Base-by-base conservation (phyloP, 2,113 vertebrate species). In the Ammodytes marinus region DNA sequence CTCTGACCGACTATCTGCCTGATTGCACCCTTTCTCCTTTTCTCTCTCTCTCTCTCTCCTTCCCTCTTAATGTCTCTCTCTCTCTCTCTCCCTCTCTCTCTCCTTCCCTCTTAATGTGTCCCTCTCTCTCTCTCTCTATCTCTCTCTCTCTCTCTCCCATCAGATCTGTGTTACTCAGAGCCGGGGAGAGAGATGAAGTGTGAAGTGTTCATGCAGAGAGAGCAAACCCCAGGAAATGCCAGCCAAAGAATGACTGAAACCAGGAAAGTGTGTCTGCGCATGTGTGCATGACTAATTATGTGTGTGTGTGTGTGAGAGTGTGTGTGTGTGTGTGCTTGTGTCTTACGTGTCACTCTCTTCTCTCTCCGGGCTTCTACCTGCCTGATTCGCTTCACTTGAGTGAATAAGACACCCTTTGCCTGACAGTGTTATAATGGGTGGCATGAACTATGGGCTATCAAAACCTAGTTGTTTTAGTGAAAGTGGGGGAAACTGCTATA, bases 131-230 rank as follows among this genome's bases (percentile, higher is more conserved):
- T 17, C 49, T 13, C 37, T 17, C 63, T 43, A 68, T 57, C 42
- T 57, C 39, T 71, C 40, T 27, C 27, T 80, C 63, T 19, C 79
- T 69, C 69, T 79, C 72, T 53, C 72, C 73, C 82, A 84, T 91
- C 87, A 87, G 87, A 92, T 93, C 92, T 55, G 84, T 88, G 88
- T 69, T 89, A 77, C 87, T 85, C 84, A 72, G 74, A 86, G 86
- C 47, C 65, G 59, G 71, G 43, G 73, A 86, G 61, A 77, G 84
- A 86, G 86, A 27, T 27, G 86, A 91, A 86, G 90, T 89, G 89
- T 87, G 86, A 91, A 91, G 90, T 91, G 84, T 89, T 89, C 82
- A 74, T 52, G 83, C 73, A 85, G 83, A 45, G 87, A 84, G 78
- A 90, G 88, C 79, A 84, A 27, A 88, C 85, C 88, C 86, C 70